Conservation (phyloP, 2,797 vertebrate genomes). For the Lophius americanus region DNA sequence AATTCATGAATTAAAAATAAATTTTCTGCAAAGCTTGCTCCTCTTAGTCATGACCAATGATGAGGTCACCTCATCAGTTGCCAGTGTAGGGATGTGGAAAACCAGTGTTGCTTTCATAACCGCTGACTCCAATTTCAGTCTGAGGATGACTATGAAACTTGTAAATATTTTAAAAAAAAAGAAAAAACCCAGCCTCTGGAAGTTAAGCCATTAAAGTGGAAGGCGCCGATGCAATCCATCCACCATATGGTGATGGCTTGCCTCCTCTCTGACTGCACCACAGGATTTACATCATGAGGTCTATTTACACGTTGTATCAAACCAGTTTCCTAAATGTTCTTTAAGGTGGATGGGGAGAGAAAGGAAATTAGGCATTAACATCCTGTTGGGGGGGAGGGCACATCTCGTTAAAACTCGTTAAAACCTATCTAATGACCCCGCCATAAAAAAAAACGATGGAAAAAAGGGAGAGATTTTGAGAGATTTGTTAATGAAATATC, state of each 20-base stretch:
- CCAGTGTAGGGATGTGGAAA: slow-evolving; percentile 47
- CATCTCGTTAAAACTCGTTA: background rate
- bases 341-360: slow-evolving; percentile 4
- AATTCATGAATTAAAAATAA: background rate
- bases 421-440: too few species aligned
- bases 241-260: slow-evolving; percentile 51
- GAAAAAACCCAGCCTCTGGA: slow-evolving; percentile 31
- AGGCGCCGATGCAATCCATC: slow-evolving; percentile 40
- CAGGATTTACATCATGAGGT: slow-evolving; percentile 18
- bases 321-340: slow-evolving; percentile 20
- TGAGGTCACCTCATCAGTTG: slow-evolving; percentile 46
- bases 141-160: slow-evolving; percentile 33
- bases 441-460: background rate
- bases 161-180: slow-evolving; percentile 17
- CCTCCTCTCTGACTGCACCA: slow-evolving; percentile 35
- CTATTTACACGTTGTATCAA: slow-evolving; percentile 19
- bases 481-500: background rate
- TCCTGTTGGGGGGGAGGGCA: background rate
- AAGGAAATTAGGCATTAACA: slow-evolving; percentile 11
- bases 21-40: slow-evolving; percentile 6
- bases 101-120: slow-evolving; percentile 40
- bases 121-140: slow-evolving; percentile 36
- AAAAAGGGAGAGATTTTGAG: background rate
- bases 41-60: slow-evolving; percentile 26
- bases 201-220: slow-evolving; percentile 38